Evolutionary conservation across 2,113 vertebrate genomes (phyloP).

Genomic region (Scophthalmus maximus): DNA sequence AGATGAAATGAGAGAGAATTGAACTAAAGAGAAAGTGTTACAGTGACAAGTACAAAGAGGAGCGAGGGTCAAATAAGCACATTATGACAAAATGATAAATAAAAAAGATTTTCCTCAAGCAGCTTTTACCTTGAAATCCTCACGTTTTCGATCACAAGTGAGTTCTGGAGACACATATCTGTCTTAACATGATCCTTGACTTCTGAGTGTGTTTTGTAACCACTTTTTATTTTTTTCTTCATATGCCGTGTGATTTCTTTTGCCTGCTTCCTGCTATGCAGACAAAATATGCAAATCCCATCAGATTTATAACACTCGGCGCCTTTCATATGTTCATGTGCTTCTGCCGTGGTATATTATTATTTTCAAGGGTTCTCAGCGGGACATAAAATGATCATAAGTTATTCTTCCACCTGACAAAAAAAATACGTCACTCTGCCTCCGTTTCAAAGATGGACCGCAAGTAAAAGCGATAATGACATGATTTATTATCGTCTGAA

Average conservation of each 20-base stretch:
- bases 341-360: slow-evolving; percentile 71
- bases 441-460: slow-evolving; percentile 69
- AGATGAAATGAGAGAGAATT: slow-evolving; percentile 34
- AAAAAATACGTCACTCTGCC: slow-evolving; percentile 67
- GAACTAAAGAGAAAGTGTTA: slow-evolving; percentile 38
- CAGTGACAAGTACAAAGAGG: slow-evolving; percentile 7
- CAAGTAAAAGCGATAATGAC: slow-evolving; percentile 69
- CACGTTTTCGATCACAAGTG: slow-evolving; percentile 51
- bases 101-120: slow-evolving; percentile 50
- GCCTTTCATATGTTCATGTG: slow-evolving; percentile 71
- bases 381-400: slow-evolving; percentile 77
- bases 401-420: slow-evolving; percentile 81
- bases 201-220: slow-evolving; percentile 49
- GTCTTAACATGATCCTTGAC: slow-evolving; percentile 52
- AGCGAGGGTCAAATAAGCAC: slow-evolving; percentile 46
- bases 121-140: slow-evolving; percentile 57
- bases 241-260: slow-evolving; percentile 56
- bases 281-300: slow-evolving; percentile 78
- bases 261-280: slow-evolving; percentile 48
- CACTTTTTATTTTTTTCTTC: slow-evolving; percentile 41
- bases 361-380: slow-evolving; percentile 82
- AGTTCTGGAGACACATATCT: slow-evolving; percentile 56
- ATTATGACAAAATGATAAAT: slow-evolving; percentile 58
- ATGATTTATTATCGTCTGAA: slow-evolving; percentile 74
- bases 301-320: slow-evolving; percentile 77